Evolutionary conservation across 2,888 invertebrate genomes (phyloP).

Genomic region (Pedicia rivosa): DNA sequence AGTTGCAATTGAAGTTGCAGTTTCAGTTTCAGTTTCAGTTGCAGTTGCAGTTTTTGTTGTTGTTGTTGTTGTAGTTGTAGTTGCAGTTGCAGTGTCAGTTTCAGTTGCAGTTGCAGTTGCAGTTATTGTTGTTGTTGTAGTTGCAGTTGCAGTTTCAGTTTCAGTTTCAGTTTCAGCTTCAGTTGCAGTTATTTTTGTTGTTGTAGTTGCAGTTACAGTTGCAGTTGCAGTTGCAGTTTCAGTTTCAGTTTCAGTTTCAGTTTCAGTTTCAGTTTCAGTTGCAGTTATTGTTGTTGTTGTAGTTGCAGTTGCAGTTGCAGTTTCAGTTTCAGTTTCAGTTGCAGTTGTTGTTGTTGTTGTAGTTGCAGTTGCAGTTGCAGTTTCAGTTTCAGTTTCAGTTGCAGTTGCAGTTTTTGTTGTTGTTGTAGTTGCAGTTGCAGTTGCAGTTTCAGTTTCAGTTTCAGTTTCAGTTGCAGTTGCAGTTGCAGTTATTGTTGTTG

Average conservation of each 20-base stretch:
- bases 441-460: conserved; percentile 6
- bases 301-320: no score
- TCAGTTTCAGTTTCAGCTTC: no score
- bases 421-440: conserved; percentile 2
- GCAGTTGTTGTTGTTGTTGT: no score
- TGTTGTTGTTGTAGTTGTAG: conserved; percentile 6
- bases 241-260: no score
- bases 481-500: conserved; percentile 1
- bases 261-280: no score
- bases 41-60: conserved; percentile 5
- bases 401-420: background rate
- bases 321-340: no score
- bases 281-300: no score
- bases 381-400: background rate
- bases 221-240: no score
- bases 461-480: conserved; percentile 6
- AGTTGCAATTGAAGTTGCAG: conserved; percentile 7
- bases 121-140: background rate
- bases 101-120: conserved; percentile 5
- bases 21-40: conserved; percentile 5
- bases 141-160: no score
- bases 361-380: background rate
- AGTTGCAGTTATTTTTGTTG: no score
- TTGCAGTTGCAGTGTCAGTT: conserved; percentile 7
- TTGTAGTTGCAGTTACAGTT: no score